Conservation (phyloP, 2,113 vertebrate species). For the Chaetorhynchus papuensis region DNA sequence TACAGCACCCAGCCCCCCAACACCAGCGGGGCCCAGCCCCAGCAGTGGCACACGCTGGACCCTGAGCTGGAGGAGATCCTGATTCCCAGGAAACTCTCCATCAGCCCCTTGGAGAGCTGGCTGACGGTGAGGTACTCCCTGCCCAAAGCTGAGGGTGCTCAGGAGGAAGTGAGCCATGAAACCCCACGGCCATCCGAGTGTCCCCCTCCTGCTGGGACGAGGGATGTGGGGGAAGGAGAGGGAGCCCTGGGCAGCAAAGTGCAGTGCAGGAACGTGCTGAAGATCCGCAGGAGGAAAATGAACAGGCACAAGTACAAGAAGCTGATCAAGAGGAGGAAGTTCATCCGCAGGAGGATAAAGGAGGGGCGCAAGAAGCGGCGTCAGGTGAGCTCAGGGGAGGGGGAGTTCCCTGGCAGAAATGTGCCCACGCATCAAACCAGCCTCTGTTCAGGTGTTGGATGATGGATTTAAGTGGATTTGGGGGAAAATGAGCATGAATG, state of each 20-base stretch:
- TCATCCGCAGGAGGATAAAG: conserved; percentile 75
- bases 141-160: conserved; percentile 56
- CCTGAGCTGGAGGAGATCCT: conserved; percentile 86
- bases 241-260: not conserved
- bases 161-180: not conserved
- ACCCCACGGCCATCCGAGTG: not conserved
- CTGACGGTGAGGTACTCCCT: conserved; percentile 81
- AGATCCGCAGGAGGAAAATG: conserved; percentile 91
- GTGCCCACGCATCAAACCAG: accelerated
- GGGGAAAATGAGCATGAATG: not conserved
- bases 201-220: not conserved
- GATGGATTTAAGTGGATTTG: not conserved
- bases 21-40: conserved; percentile 60
- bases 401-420: accelerated
- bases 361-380: conserved; percentile 78
- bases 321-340: conserved; percentile 84
- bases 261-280: conserved; percentile 83
- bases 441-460: accelerated
- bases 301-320: conserved; percentile 92
- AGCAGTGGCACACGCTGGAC: conserved; percentile 70
- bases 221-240: conserved; percentile 42
- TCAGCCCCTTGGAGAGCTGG: conserved; percentile 92
- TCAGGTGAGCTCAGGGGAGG: conserved; percentile 60
- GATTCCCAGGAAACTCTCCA: conserved; percentile 87
- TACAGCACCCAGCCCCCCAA: conserved; percentile 71